These are phyloP conservation scores for Gisinianus flammeolus DNA, from an alignment of 2,888 invertebrate species.

Conservation along the genomic window DNA sequence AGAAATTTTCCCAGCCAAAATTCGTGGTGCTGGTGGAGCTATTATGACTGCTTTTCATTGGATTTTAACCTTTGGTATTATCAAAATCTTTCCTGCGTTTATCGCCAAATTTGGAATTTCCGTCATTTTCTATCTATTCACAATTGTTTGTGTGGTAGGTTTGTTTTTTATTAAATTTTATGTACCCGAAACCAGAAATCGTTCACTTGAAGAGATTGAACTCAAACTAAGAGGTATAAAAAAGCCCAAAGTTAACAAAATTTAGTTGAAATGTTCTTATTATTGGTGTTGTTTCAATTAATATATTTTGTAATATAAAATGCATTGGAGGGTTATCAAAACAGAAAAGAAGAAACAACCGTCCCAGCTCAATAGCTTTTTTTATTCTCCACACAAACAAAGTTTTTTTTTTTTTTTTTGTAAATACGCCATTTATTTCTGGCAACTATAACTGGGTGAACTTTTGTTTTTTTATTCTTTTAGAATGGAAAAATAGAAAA, in stretches of 20 bases:
- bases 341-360: background rate
- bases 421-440: too few relatives aligned
- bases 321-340: too few relatives aligned
- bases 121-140: constrained; percentile 83
- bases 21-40: constrained; percentile 87
- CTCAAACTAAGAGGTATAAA: constrained; percentile 66
- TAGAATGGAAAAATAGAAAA: too few relatives aligned
- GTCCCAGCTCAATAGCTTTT: background rate
- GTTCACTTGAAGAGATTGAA: constrained; percentile 91
- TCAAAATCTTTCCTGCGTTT: constrained; percentile 80
- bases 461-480: too few relatives aligned
- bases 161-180: constrained; percentile 80
- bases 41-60: constrained; percentile 89
- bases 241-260: constrained; percentile 5
- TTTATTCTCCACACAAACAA: background rate
- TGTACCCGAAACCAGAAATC: constrained; percentile 93
- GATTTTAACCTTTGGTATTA: constrained; percentile 86
- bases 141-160: constrained; percentile 73
- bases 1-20: constrained; percentile 82
- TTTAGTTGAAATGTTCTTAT: background rate
- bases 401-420: background rate
- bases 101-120: constrained; percentile 69
- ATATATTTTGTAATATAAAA: too few relatives aligned
- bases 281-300: too few relatives aligned
- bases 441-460: too few relatives aligned